A percentile compares a stretch with the other conserved stretches of the same genome.
Evolutionary conservation across 1,140 invertebrate genomes (phyloP).

Genomic region (Sipha flava): DNA sequence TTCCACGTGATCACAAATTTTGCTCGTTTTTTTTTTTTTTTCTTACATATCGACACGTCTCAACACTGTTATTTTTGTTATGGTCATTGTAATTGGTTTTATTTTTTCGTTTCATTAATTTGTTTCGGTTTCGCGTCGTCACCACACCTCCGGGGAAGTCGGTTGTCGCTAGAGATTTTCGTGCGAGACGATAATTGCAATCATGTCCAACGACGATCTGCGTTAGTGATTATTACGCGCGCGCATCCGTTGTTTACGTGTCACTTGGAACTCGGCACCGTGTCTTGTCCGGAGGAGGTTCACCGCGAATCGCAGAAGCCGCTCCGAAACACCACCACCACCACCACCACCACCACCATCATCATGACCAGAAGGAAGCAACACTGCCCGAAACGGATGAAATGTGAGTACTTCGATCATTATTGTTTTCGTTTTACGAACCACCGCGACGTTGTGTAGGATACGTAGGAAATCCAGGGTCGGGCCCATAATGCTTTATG

Average conservation of each 20-base stretch:
- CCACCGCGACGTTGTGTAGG: too few species aligned
- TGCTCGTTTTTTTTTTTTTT: not conserved
- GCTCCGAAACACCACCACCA: not conserved
- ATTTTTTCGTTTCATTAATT: not conserved
- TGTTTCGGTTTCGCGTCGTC: not conserved
- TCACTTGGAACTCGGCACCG: not conserved
- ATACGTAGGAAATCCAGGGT: too few species aligned
- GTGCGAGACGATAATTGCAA: not conserved
- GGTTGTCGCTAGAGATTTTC: not conserved
- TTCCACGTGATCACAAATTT: not conserved
- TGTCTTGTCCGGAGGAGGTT: not conserved
- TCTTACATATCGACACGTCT: not conserved
- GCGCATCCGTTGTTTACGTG: not conserved
- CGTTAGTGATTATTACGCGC: not conserved
- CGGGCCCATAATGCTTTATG: too few species aligned
- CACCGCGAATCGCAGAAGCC: not conserved
- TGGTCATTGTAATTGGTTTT: not conserved
- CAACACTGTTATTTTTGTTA: not conserved
- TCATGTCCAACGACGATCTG: not conserved
- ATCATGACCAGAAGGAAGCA: conserved; percentile 39
- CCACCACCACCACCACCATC: not conserved
- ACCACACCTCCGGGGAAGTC: not conserved
- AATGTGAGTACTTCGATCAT: conserved; percentile 36
- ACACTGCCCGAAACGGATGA: conserved; percentile 40
- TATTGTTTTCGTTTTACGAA: not conserved